A percentile compares a stretch with the other conserved stretches of the same genome.
Evolutionary conservation across 2,113 vertebrate genomes (phyloP).

Genomic region (Lasiurus cinereus): DNA sequence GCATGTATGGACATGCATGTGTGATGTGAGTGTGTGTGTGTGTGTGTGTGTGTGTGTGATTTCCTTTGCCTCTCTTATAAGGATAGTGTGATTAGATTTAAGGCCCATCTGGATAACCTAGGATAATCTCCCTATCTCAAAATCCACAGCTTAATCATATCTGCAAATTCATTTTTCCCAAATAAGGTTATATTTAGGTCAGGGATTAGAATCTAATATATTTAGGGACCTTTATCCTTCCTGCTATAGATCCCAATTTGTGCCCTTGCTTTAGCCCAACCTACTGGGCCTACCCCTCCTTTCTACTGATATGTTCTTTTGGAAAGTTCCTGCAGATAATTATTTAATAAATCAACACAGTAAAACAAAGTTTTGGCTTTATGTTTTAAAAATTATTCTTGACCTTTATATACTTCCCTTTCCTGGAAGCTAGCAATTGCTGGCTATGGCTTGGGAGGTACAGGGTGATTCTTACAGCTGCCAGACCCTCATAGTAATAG

Average conservation of each 20-base stretch:
- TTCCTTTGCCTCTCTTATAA: background rate
- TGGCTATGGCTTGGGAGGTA: background rate
- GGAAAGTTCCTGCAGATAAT: background rate
- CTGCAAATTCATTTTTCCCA: background rate
- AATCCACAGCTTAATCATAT: background rate
- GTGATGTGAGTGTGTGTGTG: too few relatives aligned
- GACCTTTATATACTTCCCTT: background rate
- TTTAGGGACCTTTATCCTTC: background rate
- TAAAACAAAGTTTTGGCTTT: background rate
- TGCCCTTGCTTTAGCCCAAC: background rate
- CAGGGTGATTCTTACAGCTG: background rate
- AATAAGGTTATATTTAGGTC: background rate
- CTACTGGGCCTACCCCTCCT: background rate
- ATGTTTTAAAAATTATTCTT: conserved; percentile 20
- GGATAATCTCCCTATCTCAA: background rate
- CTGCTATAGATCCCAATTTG: background rate
- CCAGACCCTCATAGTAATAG: background rate
- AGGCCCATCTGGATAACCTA: background rate
- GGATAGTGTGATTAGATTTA: background rate
- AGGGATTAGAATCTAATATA: background rate
- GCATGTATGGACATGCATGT: background rate
- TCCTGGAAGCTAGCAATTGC: background rate
- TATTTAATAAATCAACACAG: background rate
- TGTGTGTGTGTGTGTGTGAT: background rate
- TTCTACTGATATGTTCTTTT: background rate